Evolutionary conservation across 2,888 invertebrate species (phyloP).

Genomic region (Catocala nupta): DNA sequence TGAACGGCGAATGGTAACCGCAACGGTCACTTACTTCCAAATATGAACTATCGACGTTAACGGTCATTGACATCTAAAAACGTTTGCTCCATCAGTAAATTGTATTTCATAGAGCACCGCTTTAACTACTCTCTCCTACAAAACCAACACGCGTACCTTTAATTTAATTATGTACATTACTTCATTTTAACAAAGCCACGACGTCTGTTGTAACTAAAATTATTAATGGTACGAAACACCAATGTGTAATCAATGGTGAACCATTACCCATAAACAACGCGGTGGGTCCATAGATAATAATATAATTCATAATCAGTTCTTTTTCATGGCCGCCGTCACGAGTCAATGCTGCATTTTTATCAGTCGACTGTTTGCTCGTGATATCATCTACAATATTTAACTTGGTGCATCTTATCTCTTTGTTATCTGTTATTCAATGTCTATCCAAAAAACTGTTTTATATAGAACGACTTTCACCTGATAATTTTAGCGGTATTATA

Average conservation of each 20-base stretch:
- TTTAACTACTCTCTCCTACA: slow-evolving; percentile 16
- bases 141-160: background rate
- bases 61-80: slow-evolving; percentile 44
- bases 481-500: slow-evolving; percentile 27
- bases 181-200: slow-evolving; percentile 3
- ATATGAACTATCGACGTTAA: slow-evolving; percentile 26
- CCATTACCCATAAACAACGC: slow-evolving; percentile 15
- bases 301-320: slow-evolving; percentile 25
- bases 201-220: slow-evolving; percentile 14
- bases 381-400: slow-evolving; percentile 42
- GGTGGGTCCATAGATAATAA: slow-evolving; percentile 30
- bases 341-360: slow-evolving; percentile 51
- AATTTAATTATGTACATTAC: slow-evolving; percentile 5
- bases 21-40: slow-evolving; percentile 33
- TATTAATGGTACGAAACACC: slow-evolving; percentile 39
- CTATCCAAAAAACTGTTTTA: slow-evolving; percentile 37
- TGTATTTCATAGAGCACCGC: slow-evolving; percentile 12
- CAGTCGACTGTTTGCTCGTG: slow-evolving; percentile 38
- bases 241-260: slow-evolving; percentile 40
- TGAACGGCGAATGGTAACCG: slow-evolving; percentile 5
- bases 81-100: slow-evolving; percentile 4
- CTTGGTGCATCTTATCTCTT: slow-evolving; percentile 40
- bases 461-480: slow-evolving; percentile 40
- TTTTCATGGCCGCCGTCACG: slow-evolving; percentile 13
- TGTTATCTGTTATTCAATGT: slow-evolving; percentile 44